Percentiles rank a stretch among this genome's conserved stretches.
Conservation (phyloP, 37 sponge, comb jelly and placozoan species). For the Ianthella basta region DNA sequence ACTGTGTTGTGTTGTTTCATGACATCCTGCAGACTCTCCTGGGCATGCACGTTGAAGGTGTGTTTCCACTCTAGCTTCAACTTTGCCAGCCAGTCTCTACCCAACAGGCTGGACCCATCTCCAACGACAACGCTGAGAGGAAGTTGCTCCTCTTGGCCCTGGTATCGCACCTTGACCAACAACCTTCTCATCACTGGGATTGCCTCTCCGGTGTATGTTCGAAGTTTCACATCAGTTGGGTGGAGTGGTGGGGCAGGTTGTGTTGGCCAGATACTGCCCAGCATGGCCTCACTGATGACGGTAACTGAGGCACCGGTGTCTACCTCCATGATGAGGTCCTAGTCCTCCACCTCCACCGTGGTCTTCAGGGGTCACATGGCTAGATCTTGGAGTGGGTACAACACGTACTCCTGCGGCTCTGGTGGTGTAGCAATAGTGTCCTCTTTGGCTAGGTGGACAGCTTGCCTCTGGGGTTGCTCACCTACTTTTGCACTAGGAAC, state of each 20-base stretch:
- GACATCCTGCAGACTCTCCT: background rate
- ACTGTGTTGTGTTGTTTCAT: background rate
- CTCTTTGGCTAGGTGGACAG: too few relatives aligned
- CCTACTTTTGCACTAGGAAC: too few relatives aligned
- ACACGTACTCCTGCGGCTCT: too few relatives aligned
- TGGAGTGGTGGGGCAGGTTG: background rate
- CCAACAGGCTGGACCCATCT: background rate
- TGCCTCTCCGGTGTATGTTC: background rate
- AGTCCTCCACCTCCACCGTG: too few relatives aligned
- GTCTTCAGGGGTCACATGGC: too few relatives aligned
- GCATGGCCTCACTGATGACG: background rate
- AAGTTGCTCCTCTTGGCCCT: background rate
- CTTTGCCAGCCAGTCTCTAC: background rate
- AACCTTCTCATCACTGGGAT: background rate
- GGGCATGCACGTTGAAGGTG: background rate
- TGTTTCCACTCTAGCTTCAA: background rate
- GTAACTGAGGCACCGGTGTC: background rate
- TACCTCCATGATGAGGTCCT: too few relatives aligned
- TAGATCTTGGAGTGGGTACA: too few relatives aligned
- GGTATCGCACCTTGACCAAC: background rate
- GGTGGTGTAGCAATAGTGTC: too few relatives aligned
- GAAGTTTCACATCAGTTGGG: background rate
- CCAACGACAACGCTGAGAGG: background rate
- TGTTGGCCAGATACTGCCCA: background rate
- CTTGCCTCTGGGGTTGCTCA: too few relatives aligned